Conservation (phyloP, 1,140 invertebrate species). For the Cotesia vestalis region DNA sequence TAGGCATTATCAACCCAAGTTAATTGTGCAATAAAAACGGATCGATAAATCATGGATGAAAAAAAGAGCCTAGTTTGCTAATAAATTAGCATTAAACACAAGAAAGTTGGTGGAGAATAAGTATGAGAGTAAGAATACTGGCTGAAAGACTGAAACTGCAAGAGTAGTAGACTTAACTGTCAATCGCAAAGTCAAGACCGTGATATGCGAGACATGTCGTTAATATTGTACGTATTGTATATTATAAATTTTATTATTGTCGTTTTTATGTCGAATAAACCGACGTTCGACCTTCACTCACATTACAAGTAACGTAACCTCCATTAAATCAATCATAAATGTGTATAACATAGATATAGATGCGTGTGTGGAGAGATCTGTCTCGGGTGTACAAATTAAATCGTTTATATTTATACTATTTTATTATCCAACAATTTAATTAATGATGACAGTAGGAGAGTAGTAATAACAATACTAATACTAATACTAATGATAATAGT, state of each 20-base stretch:
- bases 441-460: constrained; percentile 12
- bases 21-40: too few species aligned
- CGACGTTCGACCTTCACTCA: constrained; percentile 24
- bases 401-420: constrained; percentile 22
- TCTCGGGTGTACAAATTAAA: constrained; percentile 29
- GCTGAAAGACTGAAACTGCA: background rate
- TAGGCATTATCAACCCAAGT: too few species aligned
- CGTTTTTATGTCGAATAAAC: background rate
- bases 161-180: background rate
- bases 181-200: constrained; percentile 9
- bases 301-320: constrained; percentile 14
- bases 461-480: too few species aligned
- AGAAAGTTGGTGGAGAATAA: too few species aligned
- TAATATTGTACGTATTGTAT: background rate
- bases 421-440: constrained; percentile 31
- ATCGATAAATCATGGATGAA: too few species aligned
- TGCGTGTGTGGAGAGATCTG: background rate
- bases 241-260: constrained; percentile 9
- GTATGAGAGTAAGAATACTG: too few species aligned
- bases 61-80: too few species aligned
- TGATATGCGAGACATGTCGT: constrained; percentile 16
- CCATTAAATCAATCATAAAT: constrained; percentile 32
- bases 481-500: background rate
- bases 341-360: background rate
- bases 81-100: too few species aligned